Conservation (phyloP, 2,888 invertebrate genomes). For the Resseliella maxima region DNA sequence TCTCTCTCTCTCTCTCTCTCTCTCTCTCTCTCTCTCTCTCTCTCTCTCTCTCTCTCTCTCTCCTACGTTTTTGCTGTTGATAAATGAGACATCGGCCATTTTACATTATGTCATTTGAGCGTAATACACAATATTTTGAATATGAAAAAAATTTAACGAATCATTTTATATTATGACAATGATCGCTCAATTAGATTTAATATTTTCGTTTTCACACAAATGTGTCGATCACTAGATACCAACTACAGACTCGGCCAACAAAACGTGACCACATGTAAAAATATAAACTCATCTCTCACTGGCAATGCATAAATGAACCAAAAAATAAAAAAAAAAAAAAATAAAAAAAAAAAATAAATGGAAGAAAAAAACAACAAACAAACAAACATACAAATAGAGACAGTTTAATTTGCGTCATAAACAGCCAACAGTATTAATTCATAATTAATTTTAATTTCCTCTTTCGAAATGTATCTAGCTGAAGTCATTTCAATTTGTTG, state of each 20-base stretch:
- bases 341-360: background rate
- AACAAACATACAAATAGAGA: too few relatives aligned
- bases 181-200: slow-evolving; percentile 35
- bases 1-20: too few relatives aligned
- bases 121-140: background rate
- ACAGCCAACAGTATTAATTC: slow-evolving; percentile 27
- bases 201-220: slow-evolving; percentile 41
- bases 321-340: background rate
- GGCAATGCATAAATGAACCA: background rate
- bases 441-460: slow-evolving; percentile 49
- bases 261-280: slow-evolving; percentile 20
- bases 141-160: background rate
- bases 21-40: too few relatives aligned
- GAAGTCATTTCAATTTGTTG: background rate
- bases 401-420: slow-evolving; percentile 4
- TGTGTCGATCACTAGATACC: slow-evolving; percentile 29
- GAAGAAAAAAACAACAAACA: too few relatives aligned
- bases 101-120: too few relatives aligned
- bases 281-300: background rate
- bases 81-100: too few relatives aligned
- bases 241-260: background rate
- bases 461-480: background rate
- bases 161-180: slow-evolving; percentile 40
- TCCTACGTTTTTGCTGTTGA: too few relatives aligned
- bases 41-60: too few relatives aligned